Conservation (phyloP, 1,140 invertebrate genomes). For the Trichogramma pretiosum region DNA sequence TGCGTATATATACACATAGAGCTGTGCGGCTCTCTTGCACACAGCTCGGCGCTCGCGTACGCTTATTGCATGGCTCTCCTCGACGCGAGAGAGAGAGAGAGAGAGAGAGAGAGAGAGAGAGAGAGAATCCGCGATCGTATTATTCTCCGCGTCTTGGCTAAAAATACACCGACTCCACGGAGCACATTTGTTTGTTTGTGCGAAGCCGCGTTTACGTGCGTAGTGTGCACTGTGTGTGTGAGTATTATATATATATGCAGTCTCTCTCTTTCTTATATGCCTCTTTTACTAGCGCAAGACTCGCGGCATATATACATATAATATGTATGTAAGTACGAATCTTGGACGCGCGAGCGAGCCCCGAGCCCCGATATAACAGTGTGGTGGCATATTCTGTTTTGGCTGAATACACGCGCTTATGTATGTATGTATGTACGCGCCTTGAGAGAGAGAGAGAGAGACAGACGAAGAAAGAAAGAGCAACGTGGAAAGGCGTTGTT, state of each 20-base stretch:
- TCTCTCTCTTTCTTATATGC: not conserved
- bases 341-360: not conserved
- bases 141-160: conserved; percentile 11
- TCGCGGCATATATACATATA: not conserved
- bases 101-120: too few relatives aligned
- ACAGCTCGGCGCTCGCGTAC: not conserved
- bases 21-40: not conserved
- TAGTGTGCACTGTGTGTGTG: not conserved
- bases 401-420: too few relatives aligned
- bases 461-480: not conserved
- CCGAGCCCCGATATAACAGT: too few relatives aligned
- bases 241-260: conserved; percentile 7
- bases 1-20: too few relatives aligned
- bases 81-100: too few relatives aligned
- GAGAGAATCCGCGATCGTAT: conserved; percentile 12
- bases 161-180: conserved; percentile 5
- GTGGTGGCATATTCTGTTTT: too few relatives aligned
- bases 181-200: conserved; percentile 6
- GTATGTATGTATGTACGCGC: not conserved
- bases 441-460: not conserved
- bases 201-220: too few relatives aligned
- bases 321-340: not conserved
- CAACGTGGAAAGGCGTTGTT: not conserved
- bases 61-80: too few relatives aligned
- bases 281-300: not conserved